Evolutionary conservation across 2,888 invertebrate species (phyloP), one percentile per base, ranked within the genome.

Genomic region (Drosophila anomelani): DNA sequence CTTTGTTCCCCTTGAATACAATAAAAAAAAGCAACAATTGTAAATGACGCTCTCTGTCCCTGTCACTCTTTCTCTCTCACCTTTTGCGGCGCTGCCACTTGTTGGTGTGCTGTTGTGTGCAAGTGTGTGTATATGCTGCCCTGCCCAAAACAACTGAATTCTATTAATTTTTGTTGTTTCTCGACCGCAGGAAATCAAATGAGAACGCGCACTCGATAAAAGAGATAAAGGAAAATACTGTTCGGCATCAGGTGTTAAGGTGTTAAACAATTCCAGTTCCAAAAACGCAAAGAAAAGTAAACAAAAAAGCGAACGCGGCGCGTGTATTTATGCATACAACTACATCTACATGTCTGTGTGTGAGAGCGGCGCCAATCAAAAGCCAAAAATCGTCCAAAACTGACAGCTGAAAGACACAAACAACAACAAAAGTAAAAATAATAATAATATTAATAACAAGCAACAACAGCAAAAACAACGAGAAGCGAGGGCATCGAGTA

Each of bases 201-300:
- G 68, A 81, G 73, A 74, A 79, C 69, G 79, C 69, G 63, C 41
- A 67, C 39, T 69, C 56, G 58, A 69, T 64, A 63, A 60, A 60
- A 47, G 17, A 38, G 70, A 57, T 62, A 73, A 70, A 70, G 62
- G 51, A 77, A 67, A 78, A 67, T 68, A 83, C 60, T 61, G 83
- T 83, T 83, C 70, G 79, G 76, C 81, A 62, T 81, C 82, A 82
- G 81, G 79, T 84, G 81, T 79, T 86, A 75, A 79, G 71, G 88
- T 84, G 89, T 81, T 80, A 81, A 85, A 75, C 76, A 74, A 63
- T 57, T 64, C 55, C 56, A 54, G 54, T 53, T 53, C 34, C 51
- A 67, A 38, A 73, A 43, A 68, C 54, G 67, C 59, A 66, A 84
- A 64, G 75, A 75, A 88, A 87, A 74, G 88, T 83, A 88, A 83